Conservation (phyloP, 2,797 vertebrate genomes). For the Halcyon leucocephala region DNA sequence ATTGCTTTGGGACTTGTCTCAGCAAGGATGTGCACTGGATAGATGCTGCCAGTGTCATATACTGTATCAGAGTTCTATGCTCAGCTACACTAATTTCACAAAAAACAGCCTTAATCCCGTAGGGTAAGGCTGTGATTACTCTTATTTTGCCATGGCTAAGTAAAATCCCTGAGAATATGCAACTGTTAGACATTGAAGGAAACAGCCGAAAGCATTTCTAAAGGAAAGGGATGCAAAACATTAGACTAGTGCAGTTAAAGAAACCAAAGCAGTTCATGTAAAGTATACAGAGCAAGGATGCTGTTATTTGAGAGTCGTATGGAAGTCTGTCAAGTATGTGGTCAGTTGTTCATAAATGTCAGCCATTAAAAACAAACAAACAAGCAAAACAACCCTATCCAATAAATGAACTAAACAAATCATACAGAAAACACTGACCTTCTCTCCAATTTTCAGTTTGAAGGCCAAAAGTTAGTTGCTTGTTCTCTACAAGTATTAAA, state of each 20-base stretch:
- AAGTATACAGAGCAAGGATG: neutral
- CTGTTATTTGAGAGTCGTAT: neutral
- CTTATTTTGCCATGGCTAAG: slow-evolving; percentile 39
- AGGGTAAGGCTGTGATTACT: neutral
- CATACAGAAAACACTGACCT: neutral
- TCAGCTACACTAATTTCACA: neutral
- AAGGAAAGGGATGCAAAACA: neutral
- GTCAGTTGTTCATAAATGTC: neutral
- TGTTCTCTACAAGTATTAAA: neutral
- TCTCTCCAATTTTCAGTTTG: neutral
- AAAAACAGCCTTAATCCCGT: slow-evolving; percentile 7
- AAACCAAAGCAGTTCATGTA: neutral
- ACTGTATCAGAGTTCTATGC: neutral
- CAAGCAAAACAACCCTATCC: neutral
- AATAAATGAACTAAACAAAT: neutral
- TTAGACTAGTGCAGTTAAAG: neutral
- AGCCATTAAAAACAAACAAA: neutral
- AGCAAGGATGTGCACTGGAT: neutral
- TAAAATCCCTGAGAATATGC: slow-evolving; percentile 77
- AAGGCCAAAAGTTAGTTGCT: neutral
- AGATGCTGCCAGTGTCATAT: neutral
- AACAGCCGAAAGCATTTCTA: neutral
- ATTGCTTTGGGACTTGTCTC: slow-evolving; percentile 50
- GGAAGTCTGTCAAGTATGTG: neutral
- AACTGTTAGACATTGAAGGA: slow-evolving; percentile 49